Percentiles rank a stretch among this genome's conserved stretches.
Conservation (phyloP, 2,113 vertebrate genomes). For the Gobius niger region DNA sequence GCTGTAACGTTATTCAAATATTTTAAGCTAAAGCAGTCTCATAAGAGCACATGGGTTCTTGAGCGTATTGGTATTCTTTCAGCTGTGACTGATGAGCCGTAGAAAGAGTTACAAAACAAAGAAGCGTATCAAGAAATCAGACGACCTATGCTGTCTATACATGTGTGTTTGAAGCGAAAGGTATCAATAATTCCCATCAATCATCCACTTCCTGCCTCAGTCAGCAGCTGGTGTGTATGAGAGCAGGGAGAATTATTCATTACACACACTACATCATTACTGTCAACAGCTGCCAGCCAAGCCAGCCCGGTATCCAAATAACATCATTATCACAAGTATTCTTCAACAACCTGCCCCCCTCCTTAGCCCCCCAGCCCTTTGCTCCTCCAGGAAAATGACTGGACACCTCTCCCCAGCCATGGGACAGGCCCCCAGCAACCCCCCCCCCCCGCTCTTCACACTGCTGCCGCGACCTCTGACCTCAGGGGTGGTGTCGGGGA, state of each 20-base stretch:
- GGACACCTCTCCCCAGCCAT: slow-evolving; percentile 30
- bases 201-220: slow-evolving; percentile 70
- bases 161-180: slow-evolving; percentile 47
- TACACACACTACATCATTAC: slow-evolving; percentile 71
- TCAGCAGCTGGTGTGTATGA: slow-evolving; percentile 74
- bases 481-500: slow-evolving; percentile 62
- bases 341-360: slow-evolving; percentile 64
- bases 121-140: slow-evolving; percentile 58
- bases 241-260: slow-evolving; percentile 66
- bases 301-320: slow-evolving; percentile 65
- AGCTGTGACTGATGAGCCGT: slow-evolving; percentile 61
- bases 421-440: slow-evolving; percentile 29
- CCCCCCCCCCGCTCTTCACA: slow-evolving; percentile 52
- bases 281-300: slow-evolving; percentile 75
- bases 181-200: slow-evolving; percentile 75
- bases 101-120: slow-evolving; percentile 57
- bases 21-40: neutral
- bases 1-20: neutral
- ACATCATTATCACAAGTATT: slow-evolving; percentile 74
- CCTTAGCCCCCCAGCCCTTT: slow-evolving; percentile 52
- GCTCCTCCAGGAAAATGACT: slow-evolving; percentile 56
- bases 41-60: slow-evolving; percentile 56
- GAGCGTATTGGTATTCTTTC: slow-evolving; percentile 68
- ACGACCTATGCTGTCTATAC: slow-evolving; percentile 24
- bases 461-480: slow-evolving; percentile 65